These are phyloP conservation scores for Amphipoea lucens DNA, from an alignment of 2,888 invertebrate genomes.

Conservation along the genomic window DNA sequence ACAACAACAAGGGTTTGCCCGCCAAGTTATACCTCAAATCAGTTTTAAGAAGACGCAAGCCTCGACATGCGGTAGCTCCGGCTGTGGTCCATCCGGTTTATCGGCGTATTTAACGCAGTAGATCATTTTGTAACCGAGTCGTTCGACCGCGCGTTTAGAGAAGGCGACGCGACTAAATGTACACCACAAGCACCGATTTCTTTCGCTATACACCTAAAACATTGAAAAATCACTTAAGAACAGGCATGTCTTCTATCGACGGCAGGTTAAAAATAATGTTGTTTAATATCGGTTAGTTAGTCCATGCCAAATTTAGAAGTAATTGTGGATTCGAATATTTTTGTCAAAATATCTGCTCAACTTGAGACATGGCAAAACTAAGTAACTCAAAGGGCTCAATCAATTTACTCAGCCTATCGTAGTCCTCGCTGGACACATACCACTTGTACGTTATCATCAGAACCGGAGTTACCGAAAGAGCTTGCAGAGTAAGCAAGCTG, in stretches of 20 bases:
- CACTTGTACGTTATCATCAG: not conserved
- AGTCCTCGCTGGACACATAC: not conserved
- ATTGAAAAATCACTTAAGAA: not conserved
- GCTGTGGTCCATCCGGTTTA: constrained; percentile 91
- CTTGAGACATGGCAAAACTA: too few relatives aligned
- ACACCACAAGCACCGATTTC: constrained; percentile 84
- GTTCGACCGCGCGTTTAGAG: constrained; percentile 92
- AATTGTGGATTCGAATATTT: not conserved
- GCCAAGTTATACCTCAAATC: constrained; percentile 71
- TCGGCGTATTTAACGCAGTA: constrained; percentile 92
- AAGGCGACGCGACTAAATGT: constrained; percentile 93
- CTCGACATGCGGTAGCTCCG: constrained; percentile 90
- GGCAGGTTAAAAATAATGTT: not conserved
- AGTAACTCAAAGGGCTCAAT: too few relatives aligned
- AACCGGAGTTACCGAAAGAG: too few relatives aligned
- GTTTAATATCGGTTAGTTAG: not conserved
- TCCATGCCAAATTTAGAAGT: not conserved
- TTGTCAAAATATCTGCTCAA: not conserved
- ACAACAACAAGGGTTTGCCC: not conserved
- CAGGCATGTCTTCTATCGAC: not conserved
- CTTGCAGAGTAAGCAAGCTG: too few relatives aligned
- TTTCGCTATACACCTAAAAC: constrained; percentile 7
- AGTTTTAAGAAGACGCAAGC: constrained; percentile 91
- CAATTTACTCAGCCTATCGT: not conserved
- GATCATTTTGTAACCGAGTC: constrained; percentile 92